A percentile compares a stretch with the other conserved stretches of the same genome.
These are phyloP conservation scores for Pteronotus mesoamericanus DNA, from an alignment of 2,797 vertebrate genomes.

Conservation along the genomic window DNA sequence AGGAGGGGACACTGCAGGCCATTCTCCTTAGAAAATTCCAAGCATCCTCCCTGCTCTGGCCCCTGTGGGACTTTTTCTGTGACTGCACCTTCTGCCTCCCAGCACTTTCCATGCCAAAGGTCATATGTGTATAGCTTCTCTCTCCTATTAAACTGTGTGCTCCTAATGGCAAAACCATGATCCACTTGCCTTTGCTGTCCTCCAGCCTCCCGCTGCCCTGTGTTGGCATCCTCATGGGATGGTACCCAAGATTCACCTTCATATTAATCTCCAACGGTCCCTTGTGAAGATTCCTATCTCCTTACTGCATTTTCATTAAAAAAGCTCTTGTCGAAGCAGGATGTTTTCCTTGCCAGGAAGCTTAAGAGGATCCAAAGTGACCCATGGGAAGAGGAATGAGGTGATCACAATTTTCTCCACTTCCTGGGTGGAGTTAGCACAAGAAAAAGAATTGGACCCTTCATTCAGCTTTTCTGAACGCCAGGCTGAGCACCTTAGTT, in stretches of 20 bases:
- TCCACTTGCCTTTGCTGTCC: fast-evolving
- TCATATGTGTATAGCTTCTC: neutral
- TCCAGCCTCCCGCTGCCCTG: neutral
- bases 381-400: neutral
- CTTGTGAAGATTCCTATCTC: constrained; percentile 13
- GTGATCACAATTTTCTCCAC: neutral
- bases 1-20: neutral
- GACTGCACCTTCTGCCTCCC: neutral
- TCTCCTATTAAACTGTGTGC: neutral
- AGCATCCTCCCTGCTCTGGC: neutral
- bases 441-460: neutral
- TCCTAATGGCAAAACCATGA: neutral
- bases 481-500: neutral
- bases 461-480: neutral
- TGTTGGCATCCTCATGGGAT: neutral
- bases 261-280: neutral
- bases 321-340: constrained; percentile 10
- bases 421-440: neutral
- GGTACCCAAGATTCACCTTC: neutral
- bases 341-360: constrained; percentile 43
- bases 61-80: neutral
- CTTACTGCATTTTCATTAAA: constrained; percentile 38
- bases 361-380: neutral
- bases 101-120: neutral
- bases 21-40: neutral